Base-by-base conservation (phyloP, 2,797 vertebrate genomes). In the Oceanodroma leucorhoa region DNA sequence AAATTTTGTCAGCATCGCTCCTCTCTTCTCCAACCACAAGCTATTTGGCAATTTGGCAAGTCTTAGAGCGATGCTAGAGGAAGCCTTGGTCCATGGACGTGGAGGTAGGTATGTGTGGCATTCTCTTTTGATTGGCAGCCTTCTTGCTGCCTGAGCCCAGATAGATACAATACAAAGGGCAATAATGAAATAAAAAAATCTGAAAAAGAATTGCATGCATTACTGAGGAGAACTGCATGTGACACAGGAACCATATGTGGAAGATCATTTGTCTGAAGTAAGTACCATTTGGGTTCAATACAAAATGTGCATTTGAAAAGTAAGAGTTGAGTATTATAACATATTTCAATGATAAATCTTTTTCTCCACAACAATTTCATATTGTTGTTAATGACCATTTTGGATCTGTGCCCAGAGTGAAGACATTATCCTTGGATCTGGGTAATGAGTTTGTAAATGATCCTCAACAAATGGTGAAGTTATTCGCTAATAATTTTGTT, bases 371-470 rank as follows among this genome's bases (percentile, higher is more conserved):
- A 91, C 64, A 83, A 76, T 93, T 96, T 95, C 62, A 32, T 91
- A 71, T 88, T 94, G 71, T 95, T 95, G 77, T 95, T 96, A 96
- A 97, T 95, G 95, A 95, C 85, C 79, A 55, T 96, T 95, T 95
- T 96, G 95, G 91, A 88, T 12, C 23, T 53, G 12, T 88, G 95
- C 95, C 93, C 61, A 88, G 75, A 86, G 29, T 70, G 86, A 95
- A 81, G 70, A 88, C 64, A 78, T 94, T 96, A 83, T 94, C 91
- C 82, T 90, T 95, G 89, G 87, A 88, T 83, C 85, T 83, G 91
- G 65, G n/a, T 92, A 95, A 93, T 83, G 72, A 91, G 79, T 93
- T 94, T 88, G 84, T 67, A 93, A 96, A 93, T 96, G 94, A 94
- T 94, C 91, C 76, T 83, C 85, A 95, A 80, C 93, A 94, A 96